These are phyloP conservation scores for Piprites chloris DNA, from an alignment of 2,113 vertebrate species.

Conservation along the genomic window DNA sequence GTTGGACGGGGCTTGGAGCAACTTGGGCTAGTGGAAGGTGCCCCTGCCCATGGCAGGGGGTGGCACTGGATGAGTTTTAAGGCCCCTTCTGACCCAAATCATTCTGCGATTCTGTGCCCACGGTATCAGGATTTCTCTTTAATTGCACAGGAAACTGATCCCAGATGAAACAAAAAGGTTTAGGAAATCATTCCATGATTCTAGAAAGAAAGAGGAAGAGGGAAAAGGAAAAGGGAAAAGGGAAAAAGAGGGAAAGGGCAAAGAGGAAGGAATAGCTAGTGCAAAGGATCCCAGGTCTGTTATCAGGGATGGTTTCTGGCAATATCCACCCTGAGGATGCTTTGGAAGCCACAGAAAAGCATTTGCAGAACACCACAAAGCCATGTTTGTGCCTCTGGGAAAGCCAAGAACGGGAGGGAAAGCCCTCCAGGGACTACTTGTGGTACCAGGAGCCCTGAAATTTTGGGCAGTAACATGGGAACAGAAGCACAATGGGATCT, in stretches of 20 bases:
- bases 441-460: background rate
- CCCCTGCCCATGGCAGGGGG: background rate
- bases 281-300: background rate
- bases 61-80: background rate
- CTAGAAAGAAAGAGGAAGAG: background rate
- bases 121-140: fast-evolving
- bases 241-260: too few species aligned
- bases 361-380: background rate
- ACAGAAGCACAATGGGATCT: background rate
- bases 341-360: background rate
- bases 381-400: background rate
- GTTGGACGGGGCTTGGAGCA: background rate
- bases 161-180: background rate
- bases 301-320: background rate
- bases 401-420: background rate
- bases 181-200: background rate
- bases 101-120: background rate
- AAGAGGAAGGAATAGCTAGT: too few species aligned
- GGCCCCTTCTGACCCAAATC: background rate
- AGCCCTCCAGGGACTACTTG: background rate
- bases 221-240: background rate
- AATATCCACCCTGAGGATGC: background rate
- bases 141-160: background rate
- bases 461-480: background rate
- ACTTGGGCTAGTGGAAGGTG: background rate